Evolutionary conservation across 1,140 invertebrate species (phyloP).

Genomic region (honey bee (Apis mellifera)): Amel_HAv3.1 CM009942.2:1894001-1894500

Average conservation of each 20-base stretch:
- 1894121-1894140: constrained; percentile 25
- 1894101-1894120: constrained; percentile 20
- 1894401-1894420: too few species aligned
- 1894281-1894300: background rate
- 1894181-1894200: background rate
- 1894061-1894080: constrained; percentile 11
- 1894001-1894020: constrained; percentile 24
- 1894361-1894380: too few species aligned
- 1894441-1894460: too few species aligned
- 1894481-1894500: too few species aligned
- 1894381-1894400: too few species aligned
- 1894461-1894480: too few species aligned
- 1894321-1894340: too few species aligned
- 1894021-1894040: constrained; percentile 49
- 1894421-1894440: too few species aligned
- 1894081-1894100: constrained; percentile 24
- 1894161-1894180: background rate
- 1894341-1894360: too few species aligned
- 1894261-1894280: background rate
- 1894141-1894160: background rate
- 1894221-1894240: background rate
- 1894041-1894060: constrained; percentile 11
- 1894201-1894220: background rate
- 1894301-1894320: too few species aligned
- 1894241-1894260: background rate